phyloP scores from a whole-genome alignment of 2,888 invertebrate species.

The Cephalotes varians region DNA sequence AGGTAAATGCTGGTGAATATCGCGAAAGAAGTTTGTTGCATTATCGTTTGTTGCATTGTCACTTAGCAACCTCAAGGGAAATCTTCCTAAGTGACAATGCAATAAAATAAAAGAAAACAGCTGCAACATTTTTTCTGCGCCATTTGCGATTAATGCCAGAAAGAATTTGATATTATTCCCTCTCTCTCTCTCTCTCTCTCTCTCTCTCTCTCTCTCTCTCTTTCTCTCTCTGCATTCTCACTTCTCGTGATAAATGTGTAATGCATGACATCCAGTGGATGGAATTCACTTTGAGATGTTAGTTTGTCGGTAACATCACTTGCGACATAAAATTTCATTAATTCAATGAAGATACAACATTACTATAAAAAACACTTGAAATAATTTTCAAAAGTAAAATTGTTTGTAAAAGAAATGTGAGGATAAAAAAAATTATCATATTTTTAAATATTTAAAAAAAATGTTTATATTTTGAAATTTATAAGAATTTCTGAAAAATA shows the following conservation, averaged over 20 bases:
- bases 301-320: constrained; percentile 6
- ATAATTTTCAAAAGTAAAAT: not conserved
- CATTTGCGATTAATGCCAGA: not conserved
- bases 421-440: no score
- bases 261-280: constrained; percentile 13
- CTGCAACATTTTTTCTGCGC: not conserved
- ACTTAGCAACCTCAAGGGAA: not conserved
- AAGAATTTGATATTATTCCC: not conserved
- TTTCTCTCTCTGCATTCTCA: not conserved
- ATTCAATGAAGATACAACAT: not conserved
- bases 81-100: no score
- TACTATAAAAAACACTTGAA: not conserved
- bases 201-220: not conserved
- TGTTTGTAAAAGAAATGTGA: not conserved
- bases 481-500: no score
- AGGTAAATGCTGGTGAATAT: not conserved
- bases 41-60: constrained; percentile 18
- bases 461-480: no score
- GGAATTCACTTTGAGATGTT: constrained; percentile 5
- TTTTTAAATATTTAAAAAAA: no score
- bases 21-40: not conserved
- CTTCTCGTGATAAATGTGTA: not conserved
- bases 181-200: not conserved
- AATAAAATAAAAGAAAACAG: no score
- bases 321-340: not conserved